Evolutionary conservation across 2,888 invertebrate species (phyloP).

Genomic region (Orthonevra nobilis): DNA sequence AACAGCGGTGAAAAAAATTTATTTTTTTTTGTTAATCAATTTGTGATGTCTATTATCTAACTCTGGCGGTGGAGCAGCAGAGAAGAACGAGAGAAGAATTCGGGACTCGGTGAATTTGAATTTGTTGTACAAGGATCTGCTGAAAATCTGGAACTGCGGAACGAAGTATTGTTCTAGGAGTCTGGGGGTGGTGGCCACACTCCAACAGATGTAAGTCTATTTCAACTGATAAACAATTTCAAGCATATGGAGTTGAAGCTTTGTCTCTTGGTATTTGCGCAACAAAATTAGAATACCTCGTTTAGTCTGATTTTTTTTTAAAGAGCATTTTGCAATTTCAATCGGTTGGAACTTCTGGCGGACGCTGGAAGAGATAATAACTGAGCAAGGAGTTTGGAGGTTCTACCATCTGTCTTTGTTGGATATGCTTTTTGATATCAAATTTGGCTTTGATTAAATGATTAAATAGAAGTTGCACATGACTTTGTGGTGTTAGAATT

Average conservation of each 20-base stretch:
- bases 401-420: too few species aligned
- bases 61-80: conserved; percentile 13
- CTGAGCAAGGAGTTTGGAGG: too few species aligned
- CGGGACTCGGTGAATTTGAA: too few species aligned
- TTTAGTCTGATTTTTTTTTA: conserved; percentile 1
- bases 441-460: too few species aligned
- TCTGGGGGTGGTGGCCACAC: neutral
- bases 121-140: too few species aligned
- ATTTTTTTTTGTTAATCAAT: conserved; percentile 1
- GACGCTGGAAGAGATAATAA: too few species aligned
- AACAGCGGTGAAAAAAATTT: neutral
- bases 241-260: conserved; percentile 37
- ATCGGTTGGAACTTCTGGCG: neutral
- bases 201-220: conserved; percentile 32
- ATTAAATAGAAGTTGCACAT: too few species aligned
- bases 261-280: conserved; percentile 28
- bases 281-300: conserved; percentile 15
- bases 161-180: too few species aligned
- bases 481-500: too few species aligned
- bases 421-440: too few species aligned
- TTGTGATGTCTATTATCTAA: conserved; percentile 56
- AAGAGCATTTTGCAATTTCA: conserved; percentile 28
- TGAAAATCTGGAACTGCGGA: too few species aligned
- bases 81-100: neutral
- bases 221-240: neutral